Conservation (phyloP, 37 sponge, comb jelly and placozoan species). For the Theonella swinhoei region DNA sequence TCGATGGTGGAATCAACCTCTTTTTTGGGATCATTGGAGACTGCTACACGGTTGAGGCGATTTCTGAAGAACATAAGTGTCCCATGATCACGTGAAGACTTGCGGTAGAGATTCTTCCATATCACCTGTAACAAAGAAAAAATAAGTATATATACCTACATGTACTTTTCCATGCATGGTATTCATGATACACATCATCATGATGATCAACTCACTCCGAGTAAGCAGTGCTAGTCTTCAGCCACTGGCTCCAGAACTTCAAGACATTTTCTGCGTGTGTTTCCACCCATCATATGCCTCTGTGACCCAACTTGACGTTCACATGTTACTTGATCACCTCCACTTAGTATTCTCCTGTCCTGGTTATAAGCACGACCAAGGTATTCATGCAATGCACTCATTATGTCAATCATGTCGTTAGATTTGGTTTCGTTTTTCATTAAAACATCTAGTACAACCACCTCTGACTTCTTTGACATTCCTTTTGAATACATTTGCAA, state of each 20-base stretch:
- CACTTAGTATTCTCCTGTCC: not conserved
- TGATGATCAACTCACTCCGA: not conserved
- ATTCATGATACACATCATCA: not conserved
- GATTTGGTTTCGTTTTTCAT: constrained; percentile 21
- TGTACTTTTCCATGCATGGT: not conserved
- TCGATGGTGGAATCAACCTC: constrained; percentile 4
- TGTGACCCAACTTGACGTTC: not conserved
- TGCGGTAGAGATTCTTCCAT: constrained; percentile 8
- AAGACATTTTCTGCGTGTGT: not conserved
- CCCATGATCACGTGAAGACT: constrained; percentile 13
- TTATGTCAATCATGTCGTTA: constrained; percentile 41
- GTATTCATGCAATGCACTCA: constrained; percentile 20
- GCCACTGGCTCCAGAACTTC: constrained; percentile 16
- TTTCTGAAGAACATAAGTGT: constrained; percentile 9
- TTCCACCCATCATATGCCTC: not conserved
- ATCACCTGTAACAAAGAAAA: constrained; percentile 2
- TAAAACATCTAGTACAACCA: constrained; percentile 32
- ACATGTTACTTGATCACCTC: constrained; percentile 32
- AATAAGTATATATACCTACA: no score
- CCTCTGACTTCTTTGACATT: constrained; percentile 25
- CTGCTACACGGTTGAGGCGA: not conserved
- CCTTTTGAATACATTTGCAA: constrained; percentile 30
- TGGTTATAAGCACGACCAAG: not conserved
- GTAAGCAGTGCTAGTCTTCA: constrained; percentile 47
- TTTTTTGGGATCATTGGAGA: constrained; percentile 12